Evolutionary conservation across 2,888 invertebrate species (phyloP).

Genomic region (Calliopum simillimum): DNA sequence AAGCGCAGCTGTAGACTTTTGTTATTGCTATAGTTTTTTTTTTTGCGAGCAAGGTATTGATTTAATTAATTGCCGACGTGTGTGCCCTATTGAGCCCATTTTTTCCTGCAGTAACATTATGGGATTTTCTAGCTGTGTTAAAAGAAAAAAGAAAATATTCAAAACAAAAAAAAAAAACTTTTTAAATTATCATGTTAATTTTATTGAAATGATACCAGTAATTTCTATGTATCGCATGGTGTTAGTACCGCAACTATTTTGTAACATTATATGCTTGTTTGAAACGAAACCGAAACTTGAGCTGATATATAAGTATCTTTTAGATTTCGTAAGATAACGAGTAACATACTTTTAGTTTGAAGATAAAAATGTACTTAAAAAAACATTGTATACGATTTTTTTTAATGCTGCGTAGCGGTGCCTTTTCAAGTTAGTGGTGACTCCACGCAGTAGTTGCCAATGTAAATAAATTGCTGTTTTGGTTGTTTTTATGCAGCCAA

Average conservation of each 20-base stretch:
- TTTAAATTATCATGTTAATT: too few relatives aligned
- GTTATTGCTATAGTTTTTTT: not conserved
- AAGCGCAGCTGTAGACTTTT: not conserved
- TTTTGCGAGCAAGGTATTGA: constrained; percentile 20
- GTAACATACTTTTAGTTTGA: not conserved
- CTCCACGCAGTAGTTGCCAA: not conserved
- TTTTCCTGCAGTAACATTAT: not conserved
- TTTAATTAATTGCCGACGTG: constrained; percentile 21
- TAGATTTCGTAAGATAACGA: not conserved
- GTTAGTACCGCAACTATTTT: not conserved
- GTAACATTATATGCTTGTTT: constrained; percentile 3
- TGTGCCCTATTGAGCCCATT: constrained; percentile 22
- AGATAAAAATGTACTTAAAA: too few relatives aligned
- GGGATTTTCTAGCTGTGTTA: too few relatives aligned
- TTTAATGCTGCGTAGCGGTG: too few relatives aligned
- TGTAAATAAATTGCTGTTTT: constrained; percentile 20
- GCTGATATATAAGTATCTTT: not conserved
- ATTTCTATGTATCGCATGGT: not conserved
- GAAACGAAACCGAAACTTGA: not conserved
- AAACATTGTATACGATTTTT: too few relatives aligned
- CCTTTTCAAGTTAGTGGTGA: too few relatives aligned
- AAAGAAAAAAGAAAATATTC: too few relatives aligned
- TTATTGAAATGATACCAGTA: too few relatives aligned
- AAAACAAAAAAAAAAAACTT: too few relatives aligned
- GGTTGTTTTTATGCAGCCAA: not conserved